phyloP scores from a whole-genome alignment of 2,113 vertebrate genomes.

The Isichthys henryi region DNA sequence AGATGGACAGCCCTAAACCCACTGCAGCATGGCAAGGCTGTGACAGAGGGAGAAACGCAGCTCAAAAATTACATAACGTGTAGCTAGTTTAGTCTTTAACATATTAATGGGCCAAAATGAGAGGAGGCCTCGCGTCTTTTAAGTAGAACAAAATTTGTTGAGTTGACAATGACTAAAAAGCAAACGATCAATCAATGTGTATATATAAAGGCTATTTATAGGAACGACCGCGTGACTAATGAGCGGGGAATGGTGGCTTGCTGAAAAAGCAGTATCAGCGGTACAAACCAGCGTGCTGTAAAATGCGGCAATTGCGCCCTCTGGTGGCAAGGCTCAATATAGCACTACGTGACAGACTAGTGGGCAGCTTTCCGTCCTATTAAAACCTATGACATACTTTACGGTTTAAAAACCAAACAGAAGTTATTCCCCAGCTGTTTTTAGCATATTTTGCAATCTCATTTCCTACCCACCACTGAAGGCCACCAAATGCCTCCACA shows the following conservation, averaged over 20 bases:
- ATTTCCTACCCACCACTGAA: not conserved
- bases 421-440: not conserved
- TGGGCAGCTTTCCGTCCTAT: not conserved
- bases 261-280: not conserved
- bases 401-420: not conserved
- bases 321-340: slow-evolving; percentile 41
- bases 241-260: not conserved
- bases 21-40: not conserved
- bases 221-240: not conserved
- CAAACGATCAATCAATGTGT: not conserved
- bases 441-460: not conserved
- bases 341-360: not conserved
- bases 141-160: not conserved
- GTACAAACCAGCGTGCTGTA: not conserved
- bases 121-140: not conserved
- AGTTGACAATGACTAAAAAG: not conserved
- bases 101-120: not conserved
- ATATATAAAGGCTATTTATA: not conserved
- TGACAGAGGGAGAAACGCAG: not conserved
- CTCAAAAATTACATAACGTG: not conserved
- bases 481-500: not conserved
- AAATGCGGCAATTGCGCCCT: slow-evolving; percentile 53
- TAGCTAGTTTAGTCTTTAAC: not conserved
- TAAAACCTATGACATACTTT: not conserved
- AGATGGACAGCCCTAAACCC: not conserved